Evolutionary conservation across 2,797 vertebrate species (phyloP), one percentile per base, ranked within the genome.

Genomic region (Sebastes goodei): DNA sequence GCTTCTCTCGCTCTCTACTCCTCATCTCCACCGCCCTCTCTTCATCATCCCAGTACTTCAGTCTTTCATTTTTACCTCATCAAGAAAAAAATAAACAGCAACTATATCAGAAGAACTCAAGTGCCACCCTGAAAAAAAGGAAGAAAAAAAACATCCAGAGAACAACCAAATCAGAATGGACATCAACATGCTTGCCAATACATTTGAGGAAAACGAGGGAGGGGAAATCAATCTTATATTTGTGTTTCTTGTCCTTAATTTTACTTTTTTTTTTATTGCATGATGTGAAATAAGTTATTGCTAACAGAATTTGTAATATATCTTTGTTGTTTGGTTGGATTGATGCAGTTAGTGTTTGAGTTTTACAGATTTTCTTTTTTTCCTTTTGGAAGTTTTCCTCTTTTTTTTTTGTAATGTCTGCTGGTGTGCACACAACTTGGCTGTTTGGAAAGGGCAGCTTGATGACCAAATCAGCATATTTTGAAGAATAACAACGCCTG

Each of bases 241-340:
- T 93, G 86, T 96, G 94, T 96, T 96, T 96, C 93, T 96, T 97
- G 95, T 97, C 96, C 81, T 92, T 93, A 76, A 95, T 96, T 97
- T 93, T 86, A 78, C 94, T 96, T 96, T 86, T 96, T 86, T 86
- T 97, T 97, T 92, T 86, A 97, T 97, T 98, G 98, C 97, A 99
- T 99, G 97, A 95, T 97, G 96, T 97, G 96, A 97, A 96, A 96
- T 99, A 99, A 99, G 96, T 99, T 99, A 99, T 99, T 99, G 97
- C 97, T 98, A 95, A 97, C 97, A 97, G 95, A 97, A 97, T 97
- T 97, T 98, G 97, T 98, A 97, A 97, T 97, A 97, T 98, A 97
- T 97, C 96, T 96, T 97, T 96, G 96, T 96, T 96, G 95, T 96
- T 96, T 95, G 96, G 94, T 95, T 96, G 95, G 96, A 96, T 96